Base-by-base conservation (phyloP, 1,140 invertebrate genomes). In the Drosophila micromelanica region DNA sequence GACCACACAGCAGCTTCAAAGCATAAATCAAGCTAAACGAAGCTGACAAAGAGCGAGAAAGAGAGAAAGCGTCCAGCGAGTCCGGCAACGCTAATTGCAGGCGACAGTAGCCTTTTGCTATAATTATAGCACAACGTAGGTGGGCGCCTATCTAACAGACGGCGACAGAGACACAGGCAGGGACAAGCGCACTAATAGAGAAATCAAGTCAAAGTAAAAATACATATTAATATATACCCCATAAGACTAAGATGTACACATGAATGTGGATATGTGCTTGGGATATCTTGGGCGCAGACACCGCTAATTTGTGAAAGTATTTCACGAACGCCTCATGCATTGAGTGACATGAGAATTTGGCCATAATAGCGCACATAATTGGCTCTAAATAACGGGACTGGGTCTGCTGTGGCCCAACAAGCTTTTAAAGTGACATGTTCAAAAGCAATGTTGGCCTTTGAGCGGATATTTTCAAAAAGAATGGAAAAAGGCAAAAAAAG, bases 281-380 rank as follows among this genome's bases (percentile, higher is more conserved):
- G 42, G 37, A 30, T 55, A 11, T 42, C 42, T 48, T 15, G 20
- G 48, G 35, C 49, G 69, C 49, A 68, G 72, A 86, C 72, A 78
- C 48, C 69, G 80, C 84, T 89, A 89, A 89, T 89, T 89, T 89
- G 84, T 89, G 79, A 89, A 89, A 80, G 84, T 89, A 89, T 89
- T 77, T 89, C 82, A 86, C 76, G 63, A 65, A 80, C 73, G 73
- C 64, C 73, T 85, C 64, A 81, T 87, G 78, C 78, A 89, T 67
- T 87, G 84, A 89, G 79, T 89, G 84, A 89, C 84, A 89, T 84
- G 84, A 77, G 84, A 89, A 89, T 89, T 89, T 84, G 76, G 79
- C 78, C 76, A 89, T 89, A 89, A 89, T 89, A 80, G 84, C 69
- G 69, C 69, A 51, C 84, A 89, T 87, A 87, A 89, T 87, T 87